Evolutionary conservation across 2,888 invertebrate genomes (phyloP), one percentile per base, ranked within the genome.

Genomic region (Catocala fraxini): DNA sequence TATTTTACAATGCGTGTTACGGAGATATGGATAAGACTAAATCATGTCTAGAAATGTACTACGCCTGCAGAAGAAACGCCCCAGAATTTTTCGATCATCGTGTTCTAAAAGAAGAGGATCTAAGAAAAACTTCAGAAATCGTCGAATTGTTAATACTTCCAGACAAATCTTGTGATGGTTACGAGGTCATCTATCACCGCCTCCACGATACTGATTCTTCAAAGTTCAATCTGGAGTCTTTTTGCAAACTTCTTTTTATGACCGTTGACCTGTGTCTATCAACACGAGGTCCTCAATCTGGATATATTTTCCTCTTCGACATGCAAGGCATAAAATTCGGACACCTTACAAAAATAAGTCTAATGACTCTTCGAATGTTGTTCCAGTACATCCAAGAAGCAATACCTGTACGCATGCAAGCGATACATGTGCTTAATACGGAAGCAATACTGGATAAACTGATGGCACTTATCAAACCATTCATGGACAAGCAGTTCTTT

Each of bases 1-100:
- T 96, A 47, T 97, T 97, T 80, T 94, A 96, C 70, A 94, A 96
- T 76, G 96, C 96, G 49, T 96, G 96, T 83, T 95, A 95, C 65
- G 95, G 94, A 59, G 90, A 96, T 45, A 76, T 95, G 70, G 95
- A 95, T n/a, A 94, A 93, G 54, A 95, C 95, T 0, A 95, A 95
- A 80, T 87, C 82, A 10, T 96, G 96, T 73, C 95, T 97, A 72
- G 92, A 95, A 71, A 93, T 93, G 60, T 96, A 96, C 86, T 96
- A 96, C 79, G 89, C 90, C 34, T 87, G 95, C 57, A 94, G 95
- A 66, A 94, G 94, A 71, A 94, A 94, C 70, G 92, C 94, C 0
- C 96, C 96, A 0, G 96, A 96, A 79, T 93, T 96, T 70, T 97
- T 96, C 77, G 93, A 92, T 57, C 93, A 95, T 64, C 90, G 96